Evolutionary conservation across 1,140 invertebrate genomes (phyloP).

Genomic region (Stenopsyche tienmushanensis): DNA sequence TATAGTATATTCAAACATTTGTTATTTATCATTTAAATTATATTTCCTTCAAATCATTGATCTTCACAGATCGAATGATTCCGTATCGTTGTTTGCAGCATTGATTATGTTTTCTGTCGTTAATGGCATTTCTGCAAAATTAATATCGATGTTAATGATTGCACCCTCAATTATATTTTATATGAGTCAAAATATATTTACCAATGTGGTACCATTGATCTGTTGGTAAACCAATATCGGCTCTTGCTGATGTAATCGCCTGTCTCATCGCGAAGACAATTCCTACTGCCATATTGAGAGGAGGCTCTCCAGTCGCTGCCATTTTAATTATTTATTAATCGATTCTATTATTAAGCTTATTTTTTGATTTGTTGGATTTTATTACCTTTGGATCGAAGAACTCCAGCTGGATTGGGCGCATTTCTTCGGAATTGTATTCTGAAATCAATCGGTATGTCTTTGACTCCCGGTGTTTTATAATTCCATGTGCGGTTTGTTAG

Average conservation of each 20-base stretch:
- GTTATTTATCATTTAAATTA: too few species aligned
- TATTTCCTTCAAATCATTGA: too few species aligned
- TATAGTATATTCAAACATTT: too few species aligned
- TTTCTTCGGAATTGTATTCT: conserved; percentile 65
- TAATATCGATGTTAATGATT: conserved; percentile 4
- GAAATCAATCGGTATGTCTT: conserved; percentile 72
- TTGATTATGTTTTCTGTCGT: conserved; percentile 17
- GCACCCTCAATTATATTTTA: neutral
- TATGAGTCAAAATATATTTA: conserved; percentile 33
- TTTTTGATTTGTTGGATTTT: neutral
- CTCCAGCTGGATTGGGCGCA: conserved; percentile 62
- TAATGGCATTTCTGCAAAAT: conserved; percentile 8
- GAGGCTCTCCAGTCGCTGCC: conserved; percentile 76
- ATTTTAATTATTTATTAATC: conserved; percentile 26
- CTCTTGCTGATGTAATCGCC: conserved; percentile 63
- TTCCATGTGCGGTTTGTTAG: conserved; percentile 71
- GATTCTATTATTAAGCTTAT: conserved; percentile 12
- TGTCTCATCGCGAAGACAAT: conserved; percentile 69
- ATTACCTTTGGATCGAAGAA: conserved; percentile 71
- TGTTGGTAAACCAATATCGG: conserved; percentile 54
- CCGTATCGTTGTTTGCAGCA: neutral
- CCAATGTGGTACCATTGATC: conserved; percentile 56
- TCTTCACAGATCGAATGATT: too few species aligned
- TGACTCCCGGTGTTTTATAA: conserved; percentile 71
- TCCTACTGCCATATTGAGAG: conserved; percentile 65